phyloP scores from a whole-genome alignment of 2,888 invertebrate species.

The Cantharis nigra region DNA sequence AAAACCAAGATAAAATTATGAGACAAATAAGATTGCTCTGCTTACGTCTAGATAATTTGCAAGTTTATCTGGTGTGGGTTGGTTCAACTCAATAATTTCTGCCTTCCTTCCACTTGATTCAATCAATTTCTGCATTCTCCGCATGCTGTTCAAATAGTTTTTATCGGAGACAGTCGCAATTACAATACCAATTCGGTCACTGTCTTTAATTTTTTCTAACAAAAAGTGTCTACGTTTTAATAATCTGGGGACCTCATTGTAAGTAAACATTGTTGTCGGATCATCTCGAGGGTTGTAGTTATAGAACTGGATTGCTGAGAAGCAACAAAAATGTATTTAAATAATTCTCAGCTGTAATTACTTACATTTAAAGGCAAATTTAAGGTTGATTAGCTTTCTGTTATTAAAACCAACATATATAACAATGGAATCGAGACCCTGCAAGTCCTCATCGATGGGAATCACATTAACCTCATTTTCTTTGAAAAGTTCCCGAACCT shows the following conservation, averaged over 20 bases:
- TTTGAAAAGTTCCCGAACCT: not conserved
- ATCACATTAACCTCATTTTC: not conserved
- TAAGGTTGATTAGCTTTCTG: conserved; percentile 59
- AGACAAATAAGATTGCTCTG: not conserved
- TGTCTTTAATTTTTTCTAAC: conserved; percentile 91
- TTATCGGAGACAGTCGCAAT: conserved; percentile 89
- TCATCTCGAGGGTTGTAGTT: conserved; percentile 58
- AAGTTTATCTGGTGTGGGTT: conserved; percentile 91
- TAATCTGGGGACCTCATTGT: conserved; percentile 60
- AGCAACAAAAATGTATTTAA: too few species aligned
- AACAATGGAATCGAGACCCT: conserved; percentile 52
- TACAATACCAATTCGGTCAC: conserved; percentile 82
- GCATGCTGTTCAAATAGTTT: conserved; percentile 75
- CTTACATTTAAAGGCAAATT: conserved; percentile 50
- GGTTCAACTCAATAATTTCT: conserved; percentile 91
- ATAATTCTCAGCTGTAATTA: not conserved
- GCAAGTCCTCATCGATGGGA: not conserved
- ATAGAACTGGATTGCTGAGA: conserved; percentile 62
- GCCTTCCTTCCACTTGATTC: conserved; percentile 80
- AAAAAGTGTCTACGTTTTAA: conserved; percentile 81
- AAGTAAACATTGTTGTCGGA: conserved; percentile 48
- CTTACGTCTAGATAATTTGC: conserved; percentile 89
- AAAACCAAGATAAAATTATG: not conserved
- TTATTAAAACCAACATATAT: conserved; percentile 61
- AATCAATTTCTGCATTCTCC: conserved; percentile 74